phyloP scores from a whole-genome alignment of 2,888 invertebrate genomes.

The Bombylius discolor region DNA sequence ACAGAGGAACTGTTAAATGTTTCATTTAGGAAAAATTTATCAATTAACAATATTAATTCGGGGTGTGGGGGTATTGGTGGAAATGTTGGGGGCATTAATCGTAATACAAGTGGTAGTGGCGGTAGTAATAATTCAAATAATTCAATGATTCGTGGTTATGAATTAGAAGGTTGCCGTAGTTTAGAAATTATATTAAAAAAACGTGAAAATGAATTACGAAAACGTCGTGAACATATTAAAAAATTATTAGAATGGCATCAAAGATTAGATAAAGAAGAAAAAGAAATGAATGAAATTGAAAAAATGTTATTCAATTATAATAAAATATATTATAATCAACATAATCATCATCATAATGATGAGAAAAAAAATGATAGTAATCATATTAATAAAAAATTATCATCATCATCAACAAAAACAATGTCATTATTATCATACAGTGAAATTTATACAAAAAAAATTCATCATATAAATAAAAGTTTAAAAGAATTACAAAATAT shows the following conservation, averaged over 20 bases:
- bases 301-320: slow-evolving; percentile 23
- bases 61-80: too few relatives aligned
- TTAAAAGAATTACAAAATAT: slow-evolving; percentile 23
- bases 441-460: slow-evolving; percentile 22
- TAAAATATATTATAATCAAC: slow-evolving; percentile 15
- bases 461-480: slow-evolving; percentile 27
- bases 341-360: slow-evolving; percentile 6
- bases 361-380: background rate
- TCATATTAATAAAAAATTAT: background rate
- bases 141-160: slow-evolving; percentile 21
- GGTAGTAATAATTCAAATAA: background rate
- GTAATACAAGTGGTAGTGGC: background rate
- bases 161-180: slow-evolving; percentile 20
- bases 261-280: slow-evolving; percentile 41
- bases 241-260: slow-evolving; percentile 42
- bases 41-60: background rate
- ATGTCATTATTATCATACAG: background rate
- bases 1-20: slow-evolving; percentile 2
- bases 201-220: slow-evolving; percentile 38
- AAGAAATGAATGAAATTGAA: slow-evolving; percentile 39
- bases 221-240: slow-evolving; percentile 39
- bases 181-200: slow-evolving; percentile 31
- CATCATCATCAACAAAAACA: background rate
- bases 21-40: slow-evolving; percentile 4
- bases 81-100: background rate